These are phyloP conservation scores for Limanda limanda DNA, from an alignment of 2,113 vertebrate species.

Conservation along the genomic window DNA sequence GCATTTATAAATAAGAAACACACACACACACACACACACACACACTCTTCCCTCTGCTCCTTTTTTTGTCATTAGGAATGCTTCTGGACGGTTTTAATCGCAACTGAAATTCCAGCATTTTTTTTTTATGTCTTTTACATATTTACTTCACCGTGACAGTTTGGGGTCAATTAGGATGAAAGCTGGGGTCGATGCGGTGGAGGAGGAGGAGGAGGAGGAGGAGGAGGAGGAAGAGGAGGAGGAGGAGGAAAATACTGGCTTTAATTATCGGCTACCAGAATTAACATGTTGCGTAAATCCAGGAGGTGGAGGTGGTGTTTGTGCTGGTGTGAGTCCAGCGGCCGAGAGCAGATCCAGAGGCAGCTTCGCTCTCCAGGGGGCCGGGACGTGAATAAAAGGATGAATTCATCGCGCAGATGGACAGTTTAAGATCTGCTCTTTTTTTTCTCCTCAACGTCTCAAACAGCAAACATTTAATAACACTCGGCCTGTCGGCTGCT, in stretches of 20 bases:
- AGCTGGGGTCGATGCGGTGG: constrained; percentile 27
- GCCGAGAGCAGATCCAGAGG: background rate
- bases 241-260: constrained; percentile 46
- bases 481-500: constrained; percentile 18
- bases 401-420: background rate
- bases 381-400: constrained; percentile 26
- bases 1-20: constrained; percentile 50
- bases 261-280: constrained; percentile 61
- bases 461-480: constrained; percentile 30
- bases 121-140: constrained; percentile 43
- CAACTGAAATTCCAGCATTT: constrained; percentile 39
- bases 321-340: constrained; percentile 42
- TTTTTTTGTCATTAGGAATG: constrained; percentile 55
- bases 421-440: constrained; percentile 5
- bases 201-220: background rate
- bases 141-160: constrained; percentile 69
- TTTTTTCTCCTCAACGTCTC: constrained; percentile 12
- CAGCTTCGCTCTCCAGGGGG: background rate
- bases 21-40: constrained; percentile 34
- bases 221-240: background rate
- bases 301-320: constrained; percentile 26
- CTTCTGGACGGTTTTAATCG: constrained; percentile 37
- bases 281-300: constrained; percentile 44
- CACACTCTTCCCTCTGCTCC: constrained; percentile 32
- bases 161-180: constrained; percentile 72